These are phyloP conservation scores for Cyclura pinguis DNA, from an alignment of 2,797 vertebrate species.

Conservation along the genomic window DNA sequence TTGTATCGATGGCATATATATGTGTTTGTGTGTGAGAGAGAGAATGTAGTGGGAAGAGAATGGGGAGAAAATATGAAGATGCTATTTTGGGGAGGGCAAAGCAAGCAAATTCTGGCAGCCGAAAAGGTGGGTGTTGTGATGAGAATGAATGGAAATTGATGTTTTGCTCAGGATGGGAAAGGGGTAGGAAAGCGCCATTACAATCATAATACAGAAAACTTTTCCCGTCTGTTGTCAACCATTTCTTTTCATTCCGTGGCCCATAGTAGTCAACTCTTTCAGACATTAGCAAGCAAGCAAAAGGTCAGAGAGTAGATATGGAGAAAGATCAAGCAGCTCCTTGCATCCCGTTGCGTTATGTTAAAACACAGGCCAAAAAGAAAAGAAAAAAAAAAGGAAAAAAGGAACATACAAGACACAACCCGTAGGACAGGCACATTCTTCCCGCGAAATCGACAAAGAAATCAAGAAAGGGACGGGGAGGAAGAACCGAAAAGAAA, in stretches of 20 bases:
- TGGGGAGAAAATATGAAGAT: conserved; percentile 46
- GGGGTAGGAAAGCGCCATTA: conserved; percentile 75
- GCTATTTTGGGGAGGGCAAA: conserved; percentile 43
- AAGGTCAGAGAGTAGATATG: conserved; percentile 33
- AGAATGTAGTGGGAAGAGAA: conserved; percentile 6
- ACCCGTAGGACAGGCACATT: conserved; percentile 77
- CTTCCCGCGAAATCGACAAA: conserved; percentile 40
- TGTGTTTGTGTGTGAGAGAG: conserved; percentile 16
- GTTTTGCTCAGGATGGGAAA: background rate
- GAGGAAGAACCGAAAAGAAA: conserved; percentile 79
- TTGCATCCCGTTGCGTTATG: conserved; percentile 69
- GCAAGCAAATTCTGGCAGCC: conserved; percentile 75
- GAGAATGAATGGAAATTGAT: conserved; percentile 66
- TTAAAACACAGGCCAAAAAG: conserved; percentile 66
- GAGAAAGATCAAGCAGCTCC: conserved; percentile 67
- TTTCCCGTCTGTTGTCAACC: conserved; percentile 34
- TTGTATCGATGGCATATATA: background rate
- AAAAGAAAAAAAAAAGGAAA: background rate
- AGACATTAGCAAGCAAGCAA: conserved; percentile 79
- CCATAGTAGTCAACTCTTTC: conserved; percentile 71
- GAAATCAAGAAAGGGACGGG: conserved; percentile 41
- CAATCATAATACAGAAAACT: conserved; percentile 59
- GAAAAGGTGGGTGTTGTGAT: conserved; percentile 73
- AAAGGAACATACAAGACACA: conserved; percentile 78
- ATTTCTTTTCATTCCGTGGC: conserved; percentile 75